These are phyloP conservation scores for Dasysyrphus tricinctus DNA, from an alignment of 2,888 invertebrate genomes.

Conservation along the genomic window DNA sequence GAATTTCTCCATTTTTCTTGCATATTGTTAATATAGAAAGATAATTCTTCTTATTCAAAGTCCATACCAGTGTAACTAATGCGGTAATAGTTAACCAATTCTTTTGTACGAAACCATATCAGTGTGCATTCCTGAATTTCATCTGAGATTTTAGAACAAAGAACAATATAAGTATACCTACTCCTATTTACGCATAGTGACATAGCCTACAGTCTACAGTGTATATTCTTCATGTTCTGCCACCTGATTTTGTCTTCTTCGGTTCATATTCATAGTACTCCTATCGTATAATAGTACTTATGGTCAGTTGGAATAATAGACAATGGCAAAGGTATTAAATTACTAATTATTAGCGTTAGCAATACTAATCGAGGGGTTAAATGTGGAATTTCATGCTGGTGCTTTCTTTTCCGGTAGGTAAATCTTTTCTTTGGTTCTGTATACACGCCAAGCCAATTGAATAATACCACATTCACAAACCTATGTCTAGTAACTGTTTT, in stretches of 20 bases:
- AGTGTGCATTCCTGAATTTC: conserved; percentile 40
- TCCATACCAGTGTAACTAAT: conserved; percentile 41
- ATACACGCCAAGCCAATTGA: neutral
- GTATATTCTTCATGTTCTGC: conserved; percentile 50
- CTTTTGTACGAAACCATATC: conserved; percentile 54
- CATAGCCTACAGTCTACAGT: conserved; percentile 2
- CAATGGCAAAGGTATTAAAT: conserved; percentile 44
- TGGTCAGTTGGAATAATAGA: conserved; percentile 41
- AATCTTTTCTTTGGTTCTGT: conserved; percentile 8
- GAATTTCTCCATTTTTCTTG: conserved; percentile 38
- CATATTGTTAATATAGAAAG: neutral
- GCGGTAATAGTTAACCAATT: conserved; percentile 49
- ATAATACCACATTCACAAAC: neutral
- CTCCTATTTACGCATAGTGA: neutral
- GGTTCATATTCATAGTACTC: conserved; percentile 39
- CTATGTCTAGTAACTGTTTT: too few relatives aligned
- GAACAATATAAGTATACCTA: neutral
- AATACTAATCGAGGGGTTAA: conserved; percentile 62
- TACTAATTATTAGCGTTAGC: conserved; percentile 71
- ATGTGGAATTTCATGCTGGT: conserved; percentile 22
- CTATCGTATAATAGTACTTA: neutral
- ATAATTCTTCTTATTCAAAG: conserved; percentile 19
- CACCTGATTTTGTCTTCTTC: conserved; percentile 60
- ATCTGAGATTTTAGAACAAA: conserved; percentile 55
- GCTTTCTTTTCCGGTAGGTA: conserved; percentile 39